Conservation (phyloP, 2,888 invertebrate genomes). For the Ypsolopha sequella region DNA sequence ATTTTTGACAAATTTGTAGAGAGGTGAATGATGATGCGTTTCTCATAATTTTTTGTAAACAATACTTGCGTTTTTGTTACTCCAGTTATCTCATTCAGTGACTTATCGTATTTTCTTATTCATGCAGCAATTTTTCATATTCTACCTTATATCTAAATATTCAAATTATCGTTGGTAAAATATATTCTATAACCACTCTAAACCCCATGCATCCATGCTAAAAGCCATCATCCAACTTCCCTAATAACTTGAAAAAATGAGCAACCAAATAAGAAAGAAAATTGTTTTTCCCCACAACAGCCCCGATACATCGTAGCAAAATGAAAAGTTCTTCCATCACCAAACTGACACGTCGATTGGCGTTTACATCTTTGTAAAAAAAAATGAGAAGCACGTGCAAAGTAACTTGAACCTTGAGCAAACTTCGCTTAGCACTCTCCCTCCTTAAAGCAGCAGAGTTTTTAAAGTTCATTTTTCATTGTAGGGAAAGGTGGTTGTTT, state of each 20-base stretch:
- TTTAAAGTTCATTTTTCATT: slow-evolving; percentile 31
- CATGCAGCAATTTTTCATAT: too few relatives aligned
- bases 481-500: slow-evolving; percentile 37
- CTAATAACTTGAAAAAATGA: slow-evolving; percentile 48
- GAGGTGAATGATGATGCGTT: too few relatives aligned
- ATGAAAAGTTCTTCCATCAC: slow-evolving; percentile 65
- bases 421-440: slow-evolving; percentile 16
- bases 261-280: slow-evolving; percentile 49
- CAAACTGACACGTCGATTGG: slow-evolving; percentile 62
- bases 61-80: too few relatives aligned
- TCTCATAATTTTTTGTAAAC: too few relatives aligned
- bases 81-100: too few relatives aligned
- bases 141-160: too few relatives aligned
- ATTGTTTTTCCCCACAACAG: slow-evolving; percentile 51
- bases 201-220: too few relatives aligned
- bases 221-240: background rate
- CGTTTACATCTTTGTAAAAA: slow-evolving; percentile 57
- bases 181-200: slow-evolving; percentile 16
- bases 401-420: slow-evolving; percentile 41
- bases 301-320: slow-evolving; percentile 46
- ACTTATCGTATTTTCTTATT: too few relatives aligned
- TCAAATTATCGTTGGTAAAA: too few relatives aligned
- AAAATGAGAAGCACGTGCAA: slow-evolving; percentile 27
- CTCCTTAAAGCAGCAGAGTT: slow-evolving; percentile 1
- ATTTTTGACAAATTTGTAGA: too few relatives aligned